A percentile compares a stretch with the other conserved stretches of the same genome.
phyloP scores from a whole-genome alignment of 2,888 invertebrate genomes.

The Dromius quadrimaculatus region DNA sequence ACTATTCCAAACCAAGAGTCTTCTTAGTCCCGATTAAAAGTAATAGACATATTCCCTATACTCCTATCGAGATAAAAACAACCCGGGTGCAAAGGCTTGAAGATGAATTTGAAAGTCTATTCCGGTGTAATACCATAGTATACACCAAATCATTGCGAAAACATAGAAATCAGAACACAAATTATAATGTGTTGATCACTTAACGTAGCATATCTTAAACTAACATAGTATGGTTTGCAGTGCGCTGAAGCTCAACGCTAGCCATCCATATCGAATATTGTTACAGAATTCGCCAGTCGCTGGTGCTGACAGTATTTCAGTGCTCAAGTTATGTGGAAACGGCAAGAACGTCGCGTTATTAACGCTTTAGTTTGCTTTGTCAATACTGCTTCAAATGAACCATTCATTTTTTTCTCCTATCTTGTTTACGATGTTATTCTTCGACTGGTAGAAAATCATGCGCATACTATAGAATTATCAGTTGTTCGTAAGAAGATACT shows the following conservation, averaged over 20 bases:
- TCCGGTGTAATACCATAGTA: too few relatives aligned
- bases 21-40: too few relatives aligned
- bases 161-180: too few relatives aligned
- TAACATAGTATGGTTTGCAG: slow-evolving; percentile 27
- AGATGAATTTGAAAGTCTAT: too few relatives aligned
- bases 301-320: slow-evolving; percentile 36
- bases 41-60: too few relatives aligned
- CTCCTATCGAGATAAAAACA: too few relatives aligned
- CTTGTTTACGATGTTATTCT: slow-evolving; percentile 39
- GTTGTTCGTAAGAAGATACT: not conserved
- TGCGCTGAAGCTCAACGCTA: slow-evolving; percentile 14
- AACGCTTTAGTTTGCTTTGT: slow-evolving; percentile 46
- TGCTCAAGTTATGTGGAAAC: slow-evolving; percentile 38
- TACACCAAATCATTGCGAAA: too few relatives aligned
- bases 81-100: too few relatives aligned
- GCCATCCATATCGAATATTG: slow-evolving; percentile 19
- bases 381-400: slow-evolving; percentile 39
- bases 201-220: slow-evolving; percentile 32
- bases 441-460: slow-evolving; percentile 30
- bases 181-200: slow-evolving; percentile 24
- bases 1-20: too few relatives aligned
- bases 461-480: slow-evolving; percentile 31
- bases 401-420: slow-evolving; percentile 33
- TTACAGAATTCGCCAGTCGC: slow-evolving; percentile 33
- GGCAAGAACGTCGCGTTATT: slow-evolving; percentile 33